Conservation (phyloP, 2,888 invertebrate genomes). For the Tridacna gigas region DNA sequence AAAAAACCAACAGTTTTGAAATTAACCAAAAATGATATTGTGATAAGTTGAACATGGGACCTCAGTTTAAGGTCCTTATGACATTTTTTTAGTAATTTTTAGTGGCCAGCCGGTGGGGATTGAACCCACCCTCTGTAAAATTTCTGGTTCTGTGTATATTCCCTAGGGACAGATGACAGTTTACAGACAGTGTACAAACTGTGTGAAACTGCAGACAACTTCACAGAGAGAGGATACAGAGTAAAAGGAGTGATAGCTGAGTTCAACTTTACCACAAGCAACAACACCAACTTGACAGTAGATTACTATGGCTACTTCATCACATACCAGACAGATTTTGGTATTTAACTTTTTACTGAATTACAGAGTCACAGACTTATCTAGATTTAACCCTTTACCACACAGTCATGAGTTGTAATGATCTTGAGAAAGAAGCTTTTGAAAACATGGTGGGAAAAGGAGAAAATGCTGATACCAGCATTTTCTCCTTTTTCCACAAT, state of each 20-base stretch:
- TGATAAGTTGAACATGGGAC: no score
- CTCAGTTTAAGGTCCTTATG: no score
- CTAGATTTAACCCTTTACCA: not conserved
- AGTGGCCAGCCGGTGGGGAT: not conserved
- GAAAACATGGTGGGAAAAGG: no score
- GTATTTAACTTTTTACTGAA: not conserved
- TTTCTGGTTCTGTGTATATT: not conserved
- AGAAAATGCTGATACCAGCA: no score
- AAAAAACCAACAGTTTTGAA: no score
- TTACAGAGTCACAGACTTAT: not conserved
- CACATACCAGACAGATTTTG: not conserved
- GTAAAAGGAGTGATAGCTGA: not conserved
- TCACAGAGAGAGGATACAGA: not conserved
- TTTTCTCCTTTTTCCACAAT: no score
- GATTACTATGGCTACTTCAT: conserved; percentile 13
- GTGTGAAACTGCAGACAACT: conserved; percentile 11
- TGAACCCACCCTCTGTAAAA: not conserved
- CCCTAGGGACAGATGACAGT: not conserved
- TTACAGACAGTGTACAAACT: not conserved
- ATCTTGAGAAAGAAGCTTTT: no score
- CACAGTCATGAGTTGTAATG: not conserved
- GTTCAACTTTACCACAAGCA: conserved; percentile 9
- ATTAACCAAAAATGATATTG: no score
- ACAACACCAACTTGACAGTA: not conserved
- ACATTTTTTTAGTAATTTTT: no score